Base-by-base conservation (phyloP, 2,113 vertebrate genomes). In the Pungitius pungitius region DNA sequence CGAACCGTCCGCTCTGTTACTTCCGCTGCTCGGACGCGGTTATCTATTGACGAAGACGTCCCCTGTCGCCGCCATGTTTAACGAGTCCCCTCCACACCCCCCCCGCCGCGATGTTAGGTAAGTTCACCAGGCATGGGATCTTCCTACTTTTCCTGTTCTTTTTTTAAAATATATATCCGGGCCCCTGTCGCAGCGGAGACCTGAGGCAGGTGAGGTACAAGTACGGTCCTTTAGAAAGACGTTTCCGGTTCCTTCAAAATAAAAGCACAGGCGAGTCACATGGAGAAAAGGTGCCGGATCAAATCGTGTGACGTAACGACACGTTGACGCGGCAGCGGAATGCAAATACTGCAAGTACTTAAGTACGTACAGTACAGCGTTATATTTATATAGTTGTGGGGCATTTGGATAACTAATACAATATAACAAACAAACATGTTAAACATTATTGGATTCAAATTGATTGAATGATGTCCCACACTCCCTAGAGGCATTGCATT, bases 181-280 rank as follows among this genome's bases (percentile, higher is more conserved):
- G 13, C 13, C 6, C 0, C 10, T 4, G 17, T 35, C 24, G 15
- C 33, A 67, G 1, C n/a, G 1, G 17, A 42, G 40, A 43, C 2
- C 17, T 9, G 64, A 39, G 10, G 57, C 55, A 27, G 45, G 0
- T n/a, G 68, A 42, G 1, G 15, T 8, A 14, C 30, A 39, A 56
- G 20, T 24, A 8, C 8, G 60, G 22, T 5, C 0, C 0, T 8
- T 2, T 30, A 30, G 2, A 6, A 13, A 1, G n/a, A 15, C 0
- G 13, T 18, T 87, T 89, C 89, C 87, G 80, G 75, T 63, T 72
- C 63, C 24, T 87, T 88, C 78, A 87, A 84, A 78, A 69, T 83
- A 75, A 90, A 83, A 80, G 75, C 62, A 5, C 6, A 0, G 6
- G 4, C 0, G 2, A 13, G 12, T 45, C 1, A 24, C 30, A 14